A percentile compares a stretch with the other conserved stretches of the same genome.
Evolutionary conservation across 53 echinoderm and acorn worm species (phyloP).

Genomic region (Holothuria leucospilota): DNA sequence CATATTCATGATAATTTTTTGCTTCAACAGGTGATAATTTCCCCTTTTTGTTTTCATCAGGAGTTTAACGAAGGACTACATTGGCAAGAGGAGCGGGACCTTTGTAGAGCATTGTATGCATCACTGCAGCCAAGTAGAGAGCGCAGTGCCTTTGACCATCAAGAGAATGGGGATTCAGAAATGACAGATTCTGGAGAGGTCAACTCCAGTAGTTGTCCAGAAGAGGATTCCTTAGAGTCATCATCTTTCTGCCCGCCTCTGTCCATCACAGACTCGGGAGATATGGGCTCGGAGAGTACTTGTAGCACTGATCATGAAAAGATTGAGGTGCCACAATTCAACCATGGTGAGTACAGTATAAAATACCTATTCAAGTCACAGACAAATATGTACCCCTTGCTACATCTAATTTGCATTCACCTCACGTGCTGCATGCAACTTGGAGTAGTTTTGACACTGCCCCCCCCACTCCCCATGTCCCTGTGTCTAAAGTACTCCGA

Average conservation of each 20-base stretch:
- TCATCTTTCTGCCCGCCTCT: neutral
- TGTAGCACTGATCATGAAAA: constrained; percentile 33
- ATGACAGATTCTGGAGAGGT: constrained; percentile 25
- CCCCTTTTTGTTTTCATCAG: constrained; percentile 49
- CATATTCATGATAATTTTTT: too few species aligned
- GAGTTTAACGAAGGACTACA: constrained; percentile 89
- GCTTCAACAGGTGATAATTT: too few species aligned
- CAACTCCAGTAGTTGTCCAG: constrained; percentile 2
- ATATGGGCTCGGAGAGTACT: constrained; percentile 34
- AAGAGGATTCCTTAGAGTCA: constrained; percentile 40
- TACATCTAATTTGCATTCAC: too few species aligned
- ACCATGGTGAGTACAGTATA: neutral
- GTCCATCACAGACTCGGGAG: neutral
- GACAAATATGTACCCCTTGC: too few species aligned
- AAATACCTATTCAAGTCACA: too few species aligned
- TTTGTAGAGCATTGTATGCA: constrained; percentile 89
- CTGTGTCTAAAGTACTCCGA: too few species aligned
- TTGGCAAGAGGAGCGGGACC: constrained; percentile 96
- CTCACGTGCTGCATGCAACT: too few species aligned
- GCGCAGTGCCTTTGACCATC: constrained; percentile 22
- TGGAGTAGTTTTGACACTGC: too few species aligned
- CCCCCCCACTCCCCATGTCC: too few species aligned
- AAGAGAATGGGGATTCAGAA: constrained; percentile 54
- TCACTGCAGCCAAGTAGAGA: constrained; percentile 78
- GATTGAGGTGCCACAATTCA: neutral